Conservation (phyloP, 2,113 vertebrate genomes). For the Monarcha castaneiventris region DNA sequence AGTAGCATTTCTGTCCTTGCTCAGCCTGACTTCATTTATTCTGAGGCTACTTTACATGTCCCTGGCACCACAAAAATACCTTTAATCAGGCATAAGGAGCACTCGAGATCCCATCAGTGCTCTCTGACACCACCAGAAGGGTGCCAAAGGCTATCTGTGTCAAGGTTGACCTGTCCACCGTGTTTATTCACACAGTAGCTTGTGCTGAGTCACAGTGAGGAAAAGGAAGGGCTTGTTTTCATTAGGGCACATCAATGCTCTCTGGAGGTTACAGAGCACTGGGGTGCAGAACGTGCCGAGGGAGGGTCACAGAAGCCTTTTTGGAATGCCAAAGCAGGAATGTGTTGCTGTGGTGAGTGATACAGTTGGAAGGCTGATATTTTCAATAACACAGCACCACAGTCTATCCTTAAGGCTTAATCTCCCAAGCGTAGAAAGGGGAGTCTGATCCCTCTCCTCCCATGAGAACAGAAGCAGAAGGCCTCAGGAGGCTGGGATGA, state of each 20-base stretch:
- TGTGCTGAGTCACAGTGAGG: not conserved
- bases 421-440: not conserved
- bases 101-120: not conserved
- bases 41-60: not conserved
- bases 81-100: not conserved
- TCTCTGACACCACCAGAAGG: not conserved
- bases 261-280: not conserved
- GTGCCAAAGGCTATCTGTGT: not conserved
- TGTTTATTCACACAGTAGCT: not conserved
- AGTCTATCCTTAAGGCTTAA: not conserved
- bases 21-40: not conserved
- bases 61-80: not conserved
- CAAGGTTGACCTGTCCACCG: fast-evolving
- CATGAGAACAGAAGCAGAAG: not conserved
- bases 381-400: not conserved
- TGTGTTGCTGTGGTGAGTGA: not conserved
- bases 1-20: not conserved
- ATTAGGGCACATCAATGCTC: not conserved
- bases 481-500: not conserved
- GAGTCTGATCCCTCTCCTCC: not conserved
- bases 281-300: fast-evolving
- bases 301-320: not conserved
- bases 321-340: not conserved
- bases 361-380: not conserved
- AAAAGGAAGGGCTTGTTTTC: not conserved